Evolutionary conservation across 1,140 invertebrate genomes (phyloP), one percentile per base, ranked within the genome.

Genomic region (Limonius californicus): DNA sequence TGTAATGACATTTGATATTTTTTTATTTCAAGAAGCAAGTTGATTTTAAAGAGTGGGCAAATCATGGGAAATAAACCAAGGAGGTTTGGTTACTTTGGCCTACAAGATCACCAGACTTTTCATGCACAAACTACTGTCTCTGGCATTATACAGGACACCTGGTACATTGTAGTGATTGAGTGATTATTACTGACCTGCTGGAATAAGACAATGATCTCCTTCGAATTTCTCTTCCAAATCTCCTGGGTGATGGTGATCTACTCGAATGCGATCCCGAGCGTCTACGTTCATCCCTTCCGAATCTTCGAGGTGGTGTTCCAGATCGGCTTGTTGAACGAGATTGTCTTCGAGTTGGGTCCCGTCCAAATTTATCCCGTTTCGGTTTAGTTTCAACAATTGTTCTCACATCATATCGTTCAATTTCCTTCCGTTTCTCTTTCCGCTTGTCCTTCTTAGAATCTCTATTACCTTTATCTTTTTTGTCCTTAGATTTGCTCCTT

Each of bases 321-420:
- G 74, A 74, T 42, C 71, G 69, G 42, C 76, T 57, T 0, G 74
- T 71, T 1, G 78, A 71, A 30, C 65, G 60, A 1, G 71, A 68
- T 57, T 64, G 55, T 62, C 65, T 72, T 53, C 54, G 68, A 56
- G 58, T 59, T 14, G 56, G 81, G 74, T 92, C 90, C n/a, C 89
- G 79, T 0, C 90, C 90, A 77, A 91, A 92, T 23, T 88, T 84
- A 74, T 92, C 90, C n/a, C 84, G 80, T 54, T 82, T 77, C 0
- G 85, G 83, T 62, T 88, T 88, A 59, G 88, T 86, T 1, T 84
- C 81, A 11, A 94, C 87, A 27, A 92, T 78, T 62, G 87, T 86
- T 15, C 91, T 80, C 0, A 93, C 90, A 78, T 92, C 87, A 70
- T 94, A 92, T 11, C 90, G 81, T 64, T 89, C 88, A 18, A 93